Conservation (phyloP, 53 echinoderm and acorn worm genomes). For the Mesocentrotus franciscanus region DNA sequence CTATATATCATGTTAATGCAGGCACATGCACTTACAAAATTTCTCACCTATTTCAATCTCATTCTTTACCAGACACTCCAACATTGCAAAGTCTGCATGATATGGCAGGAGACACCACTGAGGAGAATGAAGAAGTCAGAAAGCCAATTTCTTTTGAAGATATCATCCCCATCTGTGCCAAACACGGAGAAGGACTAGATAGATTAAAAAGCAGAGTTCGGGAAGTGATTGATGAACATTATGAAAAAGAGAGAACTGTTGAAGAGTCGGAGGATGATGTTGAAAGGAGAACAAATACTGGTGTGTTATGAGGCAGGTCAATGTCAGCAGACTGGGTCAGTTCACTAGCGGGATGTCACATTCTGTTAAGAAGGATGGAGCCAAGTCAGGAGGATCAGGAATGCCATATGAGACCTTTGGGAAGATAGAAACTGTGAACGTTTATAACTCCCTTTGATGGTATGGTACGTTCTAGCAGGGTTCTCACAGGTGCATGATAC, state of each 20-base stretch:
- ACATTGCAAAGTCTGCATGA: background rate
- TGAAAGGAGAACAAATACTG: background rate
- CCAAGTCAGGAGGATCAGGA: too few species aligned
- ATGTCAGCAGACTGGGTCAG: background rate
- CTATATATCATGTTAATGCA: too few species aligned
- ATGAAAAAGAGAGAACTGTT: conserved; percentile 47
- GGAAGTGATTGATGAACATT: conserved; percentile 56
- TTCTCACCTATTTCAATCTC: background rate
- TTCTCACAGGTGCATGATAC: too few species aligned
- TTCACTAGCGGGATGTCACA: too few species aligned
- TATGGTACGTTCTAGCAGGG: too few species aligned
- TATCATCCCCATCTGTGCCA: conserved; percentile 49
- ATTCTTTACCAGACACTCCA: background rate
- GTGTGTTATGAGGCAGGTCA: background rate
- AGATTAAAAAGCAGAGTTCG: conserved; percentile 31
- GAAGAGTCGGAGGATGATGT: conserved; percentile 20
- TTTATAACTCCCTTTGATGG: too few species aligned
- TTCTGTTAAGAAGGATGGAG: too few species aligned
- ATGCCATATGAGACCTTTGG: too few species aligned
- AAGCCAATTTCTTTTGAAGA: conserved; percentile 48
- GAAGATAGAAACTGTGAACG: too few species aligned
- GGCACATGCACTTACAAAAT: too few species aligned
- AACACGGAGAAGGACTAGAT: conserved; percentile 48
- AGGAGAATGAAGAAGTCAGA: background rate
- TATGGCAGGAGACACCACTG: background rate